A percentile compares a stretch with the other conserved stretches of the same genome.
Conservation (phyloP, 1,140 invertebrate genomes). For the Pomacea maculata region DNA sequence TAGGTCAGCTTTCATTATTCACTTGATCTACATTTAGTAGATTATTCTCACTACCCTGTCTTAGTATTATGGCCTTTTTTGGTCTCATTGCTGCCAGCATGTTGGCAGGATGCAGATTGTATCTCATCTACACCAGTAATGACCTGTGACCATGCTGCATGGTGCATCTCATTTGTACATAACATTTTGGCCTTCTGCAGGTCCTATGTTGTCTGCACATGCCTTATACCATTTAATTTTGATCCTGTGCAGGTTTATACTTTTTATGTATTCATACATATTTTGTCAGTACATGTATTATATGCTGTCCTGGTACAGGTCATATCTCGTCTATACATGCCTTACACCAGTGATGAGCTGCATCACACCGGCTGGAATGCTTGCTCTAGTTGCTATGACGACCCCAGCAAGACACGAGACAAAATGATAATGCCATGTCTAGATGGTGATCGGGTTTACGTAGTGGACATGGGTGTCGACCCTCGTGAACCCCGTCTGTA, state of each 20-base stretch:
- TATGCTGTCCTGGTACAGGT: conserved; percentile 72
- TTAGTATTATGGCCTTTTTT: no score
- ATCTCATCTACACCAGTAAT: conserved; percentile 82
- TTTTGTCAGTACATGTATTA: no score
- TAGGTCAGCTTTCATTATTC: no score
- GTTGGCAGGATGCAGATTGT: conserved; percentile 76
- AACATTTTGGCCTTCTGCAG: no score
- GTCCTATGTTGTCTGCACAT: no score
- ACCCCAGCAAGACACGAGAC: conserved; percentile 74
- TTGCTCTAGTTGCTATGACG: conserved; percentile 87
- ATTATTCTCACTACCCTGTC: no score
- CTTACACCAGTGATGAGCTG: conserved; percentile 85
- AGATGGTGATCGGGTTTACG: conserved; percentile 84
- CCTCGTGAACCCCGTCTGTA: conserved; percentile 73
- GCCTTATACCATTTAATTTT: no score
- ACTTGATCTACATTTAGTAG: no score
- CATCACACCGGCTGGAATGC: conserved; percentile 97
- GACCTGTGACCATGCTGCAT: conserved; percentile 71
- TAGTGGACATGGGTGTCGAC: conserved; percentile 82
- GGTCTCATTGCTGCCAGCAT: no score
- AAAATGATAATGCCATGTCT: conserved; percentile 85
- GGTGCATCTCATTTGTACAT: no score
- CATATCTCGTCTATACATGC: conserved; percentile 83
- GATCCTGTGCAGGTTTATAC: no score
- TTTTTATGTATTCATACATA: no score